Base-by-base conservation (phyloP, 2,113 vertebrate genomes). In the Gobio gobio region DNA sequence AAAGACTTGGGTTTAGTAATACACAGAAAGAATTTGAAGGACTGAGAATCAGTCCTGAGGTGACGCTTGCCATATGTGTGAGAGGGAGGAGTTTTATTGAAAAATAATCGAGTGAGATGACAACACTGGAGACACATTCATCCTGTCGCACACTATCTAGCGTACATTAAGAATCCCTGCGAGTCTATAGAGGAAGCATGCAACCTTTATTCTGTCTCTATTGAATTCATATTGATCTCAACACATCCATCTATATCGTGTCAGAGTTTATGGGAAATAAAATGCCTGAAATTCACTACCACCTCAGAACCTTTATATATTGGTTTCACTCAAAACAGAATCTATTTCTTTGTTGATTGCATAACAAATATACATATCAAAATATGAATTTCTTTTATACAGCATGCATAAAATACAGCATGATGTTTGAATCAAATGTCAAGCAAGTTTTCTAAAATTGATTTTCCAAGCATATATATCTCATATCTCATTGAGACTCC, bases 31-130 rank as follows among this genome's bases (percentile, higher is more conserved):
- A 54, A 26, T 40, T 47, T 74, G 51, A 45, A 45, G 56, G 26
- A 88, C 29, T 36, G 49, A 75, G 66, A 82, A 73, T 70, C 9
- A 61, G 78, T 29, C 22, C 33, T 72, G 63, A 56, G 78, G 72
- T 85, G 29, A 58, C 29, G 36, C 56, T 49, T 54, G 72, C 66
- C 77, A 83, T 63, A 76, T 83, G 85, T 77, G 76, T 70, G 54
- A 84, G 74, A 73, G 76, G 76, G 72, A 45, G 79, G 79, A 56
- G 85, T 18, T 78, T 70, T 85, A 87, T 83, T 82, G 54, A 89
- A 89, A 87, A 85, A 85, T 88, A 89, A 89, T 90, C 40, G 64
- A 81, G 68, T 88, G 73, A 85, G 79, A 84, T 85, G 70, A 61
- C 61, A 73, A 78, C 24, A 84, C 51, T 47, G 83, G 45, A 85